These are phyloP conservation scores for Neuroterus valhalla DNA, from an alignment of 1,140 invertebrate genomes.

Conservation along the genomic window DNA sequence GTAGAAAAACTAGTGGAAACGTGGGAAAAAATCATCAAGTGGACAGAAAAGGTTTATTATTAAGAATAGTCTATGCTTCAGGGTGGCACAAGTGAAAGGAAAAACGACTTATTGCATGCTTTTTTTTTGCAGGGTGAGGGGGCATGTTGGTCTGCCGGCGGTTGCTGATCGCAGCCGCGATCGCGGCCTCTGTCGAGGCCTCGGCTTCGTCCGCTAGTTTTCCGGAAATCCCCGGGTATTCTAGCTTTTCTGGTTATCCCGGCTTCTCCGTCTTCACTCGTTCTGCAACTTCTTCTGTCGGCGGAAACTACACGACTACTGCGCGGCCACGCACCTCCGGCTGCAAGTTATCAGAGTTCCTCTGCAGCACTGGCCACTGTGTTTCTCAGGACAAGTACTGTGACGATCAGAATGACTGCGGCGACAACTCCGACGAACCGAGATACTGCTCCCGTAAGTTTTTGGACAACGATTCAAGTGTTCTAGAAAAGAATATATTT, in stretches of 20 bases:
- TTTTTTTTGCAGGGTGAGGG: constrained; percentile 49
- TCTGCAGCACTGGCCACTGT: constrained; percentile 83
- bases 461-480: background rate
- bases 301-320: constrained; percentile 41
- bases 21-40: no score
- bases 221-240: constrained; percentile 51
- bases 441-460: constrained; percentile 86
- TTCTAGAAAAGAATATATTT: background rate
- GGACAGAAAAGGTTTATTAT: no score
- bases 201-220: constrained; percentile 66
- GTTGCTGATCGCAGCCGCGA: constrained; percentile 73
- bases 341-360: constrained; percentile 78
- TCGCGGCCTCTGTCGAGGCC: constrained; percentile 64
- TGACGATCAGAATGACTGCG: constrained; percentile 86
- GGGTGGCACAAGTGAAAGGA: no score
- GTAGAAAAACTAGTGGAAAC: no score
- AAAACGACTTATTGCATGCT: no score
- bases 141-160: constrained; percentile 65
- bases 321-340: constrained; percentile 46
- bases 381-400: constrained; percentile 85
- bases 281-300: constrained; percentile 44
- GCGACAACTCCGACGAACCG: constrained; percentile 86
- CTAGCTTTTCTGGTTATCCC: constrained; percentile 53
- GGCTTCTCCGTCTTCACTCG: constrained; percentile 42
- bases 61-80: no score